Base-by-base conservation (phyloP, 2,797 vertebrate species). In the Tokudaia tokunoshimensis region DNA sequence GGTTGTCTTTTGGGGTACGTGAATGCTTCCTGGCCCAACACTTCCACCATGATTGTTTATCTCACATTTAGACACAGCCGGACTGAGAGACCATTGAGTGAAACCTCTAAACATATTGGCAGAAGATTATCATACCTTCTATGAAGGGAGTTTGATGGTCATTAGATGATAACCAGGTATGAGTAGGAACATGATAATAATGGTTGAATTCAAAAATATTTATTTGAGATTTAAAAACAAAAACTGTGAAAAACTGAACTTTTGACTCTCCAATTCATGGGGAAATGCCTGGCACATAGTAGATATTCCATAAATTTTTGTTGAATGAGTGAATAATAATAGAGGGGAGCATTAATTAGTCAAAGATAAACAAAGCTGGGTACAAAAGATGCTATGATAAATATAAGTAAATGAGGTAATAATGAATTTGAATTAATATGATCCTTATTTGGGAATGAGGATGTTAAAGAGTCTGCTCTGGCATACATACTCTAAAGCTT, bases 181-280 rank as follows among this genome's bases (percentile, higher is more conserved):
- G 1, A 12, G 20, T 14, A 31, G 8, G 14, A 5, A 93, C 6
- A 13, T 11, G 74, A 52, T 50, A 59, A 1, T 1, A 0, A 0
- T 63, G 13, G 11, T 44, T 50, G n/a, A 29, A 63, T 44, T 74
- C 47, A 85, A 95, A 26, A 24, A 65, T 41, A 55, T 44, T 76
- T 85, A 78, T 4, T 55, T 91, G 9, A n/a, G 26, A 63, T 91
- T 80, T 52, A 10, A 52, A 52, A 3, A 7, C n/a, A 4, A 44
- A 83, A 0, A 0, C 41, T 61, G 4, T 47, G 10, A 65, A 87
- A 90, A 29, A 92, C 0, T 82, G 24, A 15, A 9, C 37, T 95
- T 95, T 94, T 9, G 4, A 50, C 31, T 37, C 65, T 17, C 59
- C 67, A 82, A 50, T 31, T 67, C 34, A n/a, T 3, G 34, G 3